Evolutionary conservation across 2,888 invertebrate genomes (phyloP).

Genomic region (Atrina japonica): DNA sequence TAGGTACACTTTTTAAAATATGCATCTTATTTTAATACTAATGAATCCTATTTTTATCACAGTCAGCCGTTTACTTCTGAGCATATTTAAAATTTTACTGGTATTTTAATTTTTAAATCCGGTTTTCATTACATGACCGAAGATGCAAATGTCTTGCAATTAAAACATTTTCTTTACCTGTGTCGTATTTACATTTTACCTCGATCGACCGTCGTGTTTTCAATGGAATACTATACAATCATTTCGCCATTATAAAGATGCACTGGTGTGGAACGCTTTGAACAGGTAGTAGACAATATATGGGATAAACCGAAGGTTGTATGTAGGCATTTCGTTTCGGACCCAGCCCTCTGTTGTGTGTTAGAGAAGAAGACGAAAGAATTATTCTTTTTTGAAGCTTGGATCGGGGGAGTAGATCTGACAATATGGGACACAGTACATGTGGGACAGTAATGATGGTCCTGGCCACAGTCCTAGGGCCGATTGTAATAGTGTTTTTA

Average conservation of each 20-base stretch:
- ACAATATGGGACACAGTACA: constrained; percentile 50
- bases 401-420: not conserved
- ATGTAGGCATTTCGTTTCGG: constrained; percentile 27
- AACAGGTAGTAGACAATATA: constrained; percentile 25
- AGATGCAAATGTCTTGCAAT: too few relatives aligned
- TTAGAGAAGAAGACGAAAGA: not conserved
- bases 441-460: constrained; percentile 58
- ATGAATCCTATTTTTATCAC: too few relatives aligned
- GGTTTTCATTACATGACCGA: too few relatives aligned
- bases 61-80: too few relatives aligned
- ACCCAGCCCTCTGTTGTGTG: constrained; percentile 24
- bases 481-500: constrained; percentile 67
- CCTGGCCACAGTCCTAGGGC: constrained; percentile 66
- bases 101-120: too few relatives aligned
- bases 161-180: too few relatives aligned
- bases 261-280: constrained; percentile 33
- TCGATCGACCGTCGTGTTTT: too few relatives aligned
- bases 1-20: too few relatives aligned
- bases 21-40: too few relatives aligned
- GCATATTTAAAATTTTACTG: too few relatives aligned
- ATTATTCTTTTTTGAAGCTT: not conserved
- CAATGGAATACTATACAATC: constrained; percentile 9
- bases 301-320: not conserved
- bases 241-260: constrained; percentile 27
- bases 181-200: too few relatives aligned